A percentile compares a stretch with the other conserved stretches of the same genome.
phyloP scores from a whole-genome alignment of 2,113 vertebrate species.

The Lanius collurio region DNA sequence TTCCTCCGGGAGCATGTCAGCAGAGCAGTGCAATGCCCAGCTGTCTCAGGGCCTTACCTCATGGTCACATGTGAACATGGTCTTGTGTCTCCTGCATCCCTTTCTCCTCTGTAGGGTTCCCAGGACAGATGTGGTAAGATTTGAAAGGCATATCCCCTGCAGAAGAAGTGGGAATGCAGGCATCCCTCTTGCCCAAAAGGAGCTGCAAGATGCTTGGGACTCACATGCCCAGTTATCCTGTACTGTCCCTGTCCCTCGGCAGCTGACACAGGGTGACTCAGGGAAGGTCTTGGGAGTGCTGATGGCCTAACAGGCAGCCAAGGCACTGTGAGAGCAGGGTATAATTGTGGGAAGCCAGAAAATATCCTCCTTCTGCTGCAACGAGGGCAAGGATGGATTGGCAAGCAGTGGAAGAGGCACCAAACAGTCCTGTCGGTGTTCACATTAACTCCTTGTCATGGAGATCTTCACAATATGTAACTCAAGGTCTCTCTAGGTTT shows the following conservation, averaged over 20 bases:
- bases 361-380: neutral
- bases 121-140: neutral
- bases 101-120: accelerated
- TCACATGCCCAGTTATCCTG: neutral
- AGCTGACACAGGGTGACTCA: neutral
- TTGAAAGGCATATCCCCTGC: neutral
- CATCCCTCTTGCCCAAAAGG: neutral
- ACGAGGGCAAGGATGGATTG: accelerated
- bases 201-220: neutral
- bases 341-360: neutral
- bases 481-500: conserved; percentile 12
- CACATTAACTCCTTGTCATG: neutral
- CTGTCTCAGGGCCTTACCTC: neutral
- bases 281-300: neutral
- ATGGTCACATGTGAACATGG: accelerated
- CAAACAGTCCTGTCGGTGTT: accelerated
- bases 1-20: neutral
- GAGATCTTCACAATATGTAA: neutral
- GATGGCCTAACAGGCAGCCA: neutral
- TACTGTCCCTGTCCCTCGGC: neutral
- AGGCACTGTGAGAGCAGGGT: neutral
- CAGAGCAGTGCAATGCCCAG: neutral
- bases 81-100: neutral
- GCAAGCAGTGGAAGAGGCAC: neutral
- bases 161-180: neutral